These are phyloP conservation scores for Cochlearius cochlearius DNA, from an alignment of 2,113 vertebrate genomes.

Conservation along the genomic window DNA sequence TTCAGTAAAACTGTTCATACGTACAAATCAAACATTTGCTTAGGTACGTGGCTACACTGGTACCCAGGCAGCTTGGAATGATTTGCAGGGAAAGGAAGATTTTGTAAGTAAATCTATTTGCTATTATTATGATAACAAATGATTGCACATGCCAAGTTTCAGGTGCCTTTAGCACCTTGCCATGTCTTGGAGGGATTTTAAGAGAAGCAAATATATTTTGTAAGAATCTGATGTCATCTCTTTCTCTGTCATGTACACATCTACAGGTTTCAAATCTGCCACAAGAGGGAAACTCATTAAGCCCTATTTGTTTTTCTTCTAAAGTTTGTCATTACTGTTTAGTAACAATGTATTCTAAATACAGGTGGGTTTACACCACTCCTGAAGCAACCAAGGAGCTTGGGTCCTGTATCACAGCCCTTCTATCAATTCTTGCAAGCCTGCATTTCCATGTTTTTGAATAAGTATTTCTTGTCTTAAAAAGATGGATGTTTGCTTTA, in stretches of 20 bases:
- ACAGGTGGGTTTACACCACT: not conserved
- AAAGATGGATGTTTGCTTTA: not conserved
- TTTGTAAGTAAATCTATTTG: not conserved
- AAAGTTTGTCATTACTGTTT: not conserved
- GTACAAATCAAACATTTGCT: not conserved
- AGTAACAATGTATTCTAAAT: not conserved
- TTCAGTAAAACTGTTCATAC: not conserved
- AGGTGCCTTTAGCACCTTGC: not conserved
- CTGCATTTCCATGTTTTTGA: not conserved
- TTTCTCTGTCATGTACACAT: not conserved
- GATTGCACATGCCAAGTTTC: not conserved
- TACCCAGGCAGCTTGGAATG: not conserved
- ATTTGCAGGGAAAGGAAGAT: not conserved
- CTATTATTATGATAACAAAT: not conserved
- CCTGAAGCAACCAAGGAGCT: not conserved
- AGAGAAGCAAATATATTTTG: not conserved
- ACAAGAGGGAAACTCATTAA: not conserved
- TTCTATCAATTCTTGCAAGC: not conserved
- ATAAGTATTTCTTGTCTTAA: not conserved
- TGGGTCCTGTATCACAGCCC: not conserved
- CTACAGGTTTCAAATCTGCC: not conserved
- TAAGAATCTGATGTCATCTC: not conserved
- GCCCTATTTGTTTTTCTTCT: not conserved
- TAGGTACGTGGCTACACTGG: not conserved
- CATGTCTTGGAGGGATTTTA: not conserved